Percentiles rank a stretch among this genome's conserved stretches.
phyloP scores from a whole-genome alignment of 2,888 invertebrate species.

The Drosophila mimetica region DNA sequence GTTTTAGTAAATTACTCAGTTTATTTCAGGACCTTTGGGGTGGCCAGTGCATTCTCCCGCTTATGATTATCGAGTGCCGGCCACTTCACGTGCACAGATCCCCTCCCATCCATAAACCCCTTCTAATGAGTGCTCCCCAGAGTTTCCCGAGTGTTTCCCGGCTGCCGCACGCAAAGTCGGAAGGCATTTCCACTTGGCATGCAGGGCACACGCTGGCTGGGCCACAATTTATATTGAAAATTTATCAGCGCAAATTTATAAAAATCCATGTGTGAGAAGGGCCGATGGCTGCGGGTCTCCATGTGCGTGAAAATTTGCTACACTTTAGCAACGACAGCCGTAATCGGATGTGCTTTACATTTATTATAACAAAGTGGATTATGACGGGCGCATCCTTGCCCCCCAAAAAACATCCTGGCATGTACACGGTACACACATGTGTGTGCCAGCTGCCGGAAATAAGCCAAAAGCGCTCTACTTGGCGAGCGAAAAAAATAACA shows the following conservation, averaged over 20 bases:
- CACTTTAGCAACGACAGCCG: slow-evolving; percentile 76
- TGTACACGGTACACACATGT: slow-evolving; percentile 21
- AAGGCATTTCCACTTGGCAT: slow-evolving; percentile 51
- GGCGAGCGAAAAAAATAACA: slow-evolving; percentile 34
- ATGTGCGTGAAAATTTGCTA: slow-evolving; percentile 75
- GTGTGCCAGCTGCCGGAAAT: slow-evolving; percentile 57
- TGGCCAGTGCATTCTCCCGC: slow-evolving; percentile 50
- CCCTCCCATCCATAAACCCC: slow-evolving; percentile 2
- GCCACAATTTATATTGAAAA: slow-evolving; percentile 68
- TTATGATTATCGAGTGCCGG: slow-evolving; percentile 75
- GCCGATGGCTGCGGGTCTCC: slow-evolving; percentile 10
- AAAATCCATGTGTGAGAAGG: slow-evolving; percentile 41
- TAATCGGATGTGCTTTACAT: slow-evolving; percentile 81
- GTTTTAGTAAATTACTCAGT: slow-evolving; percentile 81
- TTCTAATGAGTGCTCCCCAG: slow-evolving; percentile 31
- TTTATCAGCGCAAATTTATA: slow-evolving; percentile 73
- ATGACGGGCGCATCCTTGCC: slow-evolving; percentile 56
- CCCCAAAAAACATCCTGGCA: slow-evolving; percentile 24
- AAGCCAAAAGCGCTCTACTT: slow-evolving; percentile 46
- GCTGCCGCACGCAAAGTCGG: slow-evolving; percentile 54
- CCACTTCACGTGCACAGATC: slow-evolving; percentile 47
- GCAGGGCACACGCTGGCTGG: slow-evolving; percentile 52
- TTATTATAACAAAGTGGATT: slow-evolving; percentile 81
- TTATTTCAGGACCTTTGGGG: slow-evolving; percentile 62
- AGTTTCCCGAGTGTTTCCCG: background rate